A percentile compares a stretch with the other conserved stretches of the same genome.
These are phyloP conservation scores for Caenorhabditis becei DNA, from an alignment of 2,888 invertebrate genomes.

Conservation along the genomic window DNA sequence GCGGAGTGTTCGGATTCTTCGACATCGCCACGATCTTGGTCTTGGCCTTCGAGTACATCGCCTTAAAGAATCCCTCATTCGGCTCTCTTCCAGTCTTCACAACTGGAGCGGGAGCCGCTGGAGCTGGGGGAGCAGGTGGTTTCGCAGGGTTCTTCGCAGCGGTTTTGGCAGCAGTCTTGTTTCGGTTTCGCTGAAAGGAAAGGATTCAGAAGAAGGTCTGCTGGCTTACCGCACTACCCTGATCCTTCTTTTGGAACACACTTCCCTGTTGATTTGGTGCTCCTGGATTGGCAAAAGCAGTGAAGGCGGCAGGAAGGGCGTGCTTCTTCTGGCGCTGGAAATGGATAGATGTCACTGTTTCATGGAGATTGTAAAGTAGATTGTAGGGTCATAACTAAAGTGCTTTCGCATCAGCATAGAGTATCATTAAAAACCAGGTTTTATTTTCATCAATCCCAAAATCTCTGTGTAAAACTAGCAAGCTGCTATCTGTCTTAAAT, in stretches of 20 bases:
- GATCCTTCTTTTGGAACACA: conserved; percentile 16
- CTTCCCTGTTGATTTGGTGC: background rate
- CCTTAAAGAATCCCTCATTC: conserved; percentile 40
- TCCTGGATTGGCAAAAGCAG: background rate
- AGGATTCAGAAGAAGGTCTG: background rate
- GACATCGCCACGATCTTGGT: conserved; percentile 28
- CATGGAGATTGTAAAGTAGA: too few relatives aligned
- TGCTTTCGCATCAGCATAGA: too few relatives aligned
- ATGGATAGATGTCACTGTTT: too few relatives aligned
- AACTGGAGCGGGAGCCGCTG: background rate
- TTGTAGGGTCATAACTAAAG: too few relatives aligned
- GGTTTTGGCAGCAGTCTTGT: background rate
- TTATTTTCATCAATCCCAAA: too few relatives aligned
- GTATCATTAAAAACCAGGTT: too few relatives aligned
- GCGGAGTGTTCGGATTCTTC: conserved; percentile 26
- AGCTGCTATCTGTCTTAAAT: too few relatives aligned
- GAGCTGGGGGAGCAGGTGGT: background rate
- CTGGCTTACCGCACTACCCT: background rate
- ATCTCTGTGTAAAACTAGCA: too few relatives aligned
- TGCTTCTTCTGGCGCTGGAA: conserved; percentile 24
- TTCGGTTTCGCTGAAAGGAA: background rate
- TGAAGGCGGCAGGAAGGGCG: background rate
- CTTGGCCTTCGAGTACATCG: conserved; percentile 25
- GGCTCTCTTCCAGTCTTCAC: conserved; percentile 11
- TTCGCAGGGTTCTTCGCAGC: background rate